A percentile compares a stretch with the other conserved stretches of the same genome.
Evolutionary conservation across 2,888 invertebrate species (phyloP).

Genomic region (Frankliniella fusca): DNA sequence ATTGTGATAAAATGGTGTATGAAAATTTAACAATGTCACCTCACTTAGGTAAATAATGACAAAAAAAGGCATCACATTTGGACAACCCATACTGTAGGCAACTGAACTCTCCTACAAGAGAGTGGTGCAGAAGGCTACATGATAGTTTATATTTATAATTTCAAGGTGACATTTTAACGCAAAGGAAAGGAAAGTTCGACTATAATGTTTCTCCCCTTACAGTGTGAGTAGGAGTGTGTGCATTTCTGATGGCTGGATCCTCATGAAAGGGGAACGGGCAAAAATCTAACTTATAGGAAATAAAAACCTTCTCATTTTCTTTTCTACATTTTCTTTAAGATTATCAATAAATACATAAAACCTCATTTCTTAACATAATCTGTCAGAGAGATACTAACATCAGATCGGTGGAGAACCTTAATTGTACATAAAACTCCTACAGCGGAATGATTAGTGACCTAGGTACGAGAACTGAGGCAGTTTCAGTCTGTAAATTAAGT

Average conservation of each 20-base stretch:
- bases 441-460: constrained; percentile 16
- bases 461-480: constrained; percentile 5
- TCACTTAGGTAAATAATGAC: no score
- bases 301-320: constrained; percentile 6
- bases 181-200: no score
- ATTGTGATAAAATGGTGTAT: no score
- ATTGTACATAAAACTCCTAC: constrained; percentile 16
- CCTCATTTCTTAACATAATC: background rate
- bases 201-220: no score
- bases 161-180: no score
- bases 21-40: background rate
- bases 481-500: background rate
- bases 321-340: constrained; percentile 21
- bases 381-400: background rate
- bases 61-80: no score
- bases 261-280: constrained; percentile 9
- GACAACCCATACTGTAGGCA: no score
- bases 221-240: no score
- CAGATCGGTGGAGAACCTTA: background rate
- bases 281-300: background rate
- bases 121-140: no score
- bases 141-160: no score
- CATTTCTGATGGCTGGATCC: background rate
- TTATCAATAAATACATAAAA: constrained; percentile 23
- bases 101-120: no score